These are phyloP conservation scores for Pseudolycoriella hygida DNA, from an alignment of 2,888 invertebrate genomes.

Conservation along the genomic window DNA sequence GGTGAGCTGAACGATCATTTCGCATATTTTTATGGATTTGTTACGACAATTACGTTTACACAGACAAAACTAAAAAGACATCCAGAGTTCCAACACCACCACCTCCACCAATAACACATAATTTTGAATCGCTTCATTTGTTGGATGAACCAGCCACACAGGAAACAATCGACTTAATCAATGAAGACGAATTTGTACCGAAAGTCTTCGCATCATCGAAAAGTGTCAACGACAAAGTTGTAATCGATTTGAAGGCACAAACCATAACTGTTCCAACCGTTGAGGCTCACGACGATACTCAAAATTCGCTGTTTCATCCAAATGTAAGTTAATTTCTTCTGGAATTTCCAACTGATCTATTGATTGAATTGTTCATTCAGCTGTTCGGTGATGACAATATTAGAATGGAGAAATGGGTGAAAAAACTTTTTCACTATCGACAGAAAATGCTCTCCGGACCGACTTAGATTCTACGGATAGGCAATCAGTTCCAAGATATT, in stretches of 20 bases:
- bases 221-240: slow-evolving; percentile 34
- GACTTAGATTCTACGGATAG: background rate
- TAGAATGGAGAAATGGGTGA: slow-evolving; percentile 58
- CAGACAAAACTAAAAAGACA: too few species aligned
- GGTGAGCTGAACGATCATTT: too few species aligned
- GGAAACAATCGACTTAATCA: slow-evolving; percentile 47
- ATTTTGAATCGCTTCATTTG: slow-evolving; percentile 6
- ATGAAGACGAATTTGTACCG: slow-evolving; percentile 47
- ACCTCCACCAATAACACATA: background rate
- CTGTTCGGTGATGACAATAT: slow-evolving; percentile 48
- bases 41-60: too few species aligned
- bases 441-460: slow-evolving; percentile 39
- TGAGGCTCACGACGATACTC: slow-evolving; percentile 37
- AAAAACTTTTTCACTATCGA: slow-evolving; percentile 43
- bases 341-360: slow-evolving; percentile 4
- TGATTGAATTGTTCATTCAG: slow-evolving; percentile 30
- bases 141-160: slow-evolving; percentile 18
- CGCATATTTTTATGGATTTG: too few species aligned
- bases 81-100: background rate
- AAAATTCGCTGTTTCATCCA: slow-evolving; percentile 46
- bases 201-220: slow-evolving; percentile 34
- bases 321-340: slow-evolving; percentile 32
- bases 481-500: too few species aligned
- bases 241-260: slow-evolving; percentile 39
- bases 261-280: slow-evolving; percentile 24